A percentile compares a stretch with the other conserved stretches of the same genome.
Evolutionary conservation across 2,797 vertebrate species (phyloP).

Genomic region (Acipenser transmontanus): DNA sequence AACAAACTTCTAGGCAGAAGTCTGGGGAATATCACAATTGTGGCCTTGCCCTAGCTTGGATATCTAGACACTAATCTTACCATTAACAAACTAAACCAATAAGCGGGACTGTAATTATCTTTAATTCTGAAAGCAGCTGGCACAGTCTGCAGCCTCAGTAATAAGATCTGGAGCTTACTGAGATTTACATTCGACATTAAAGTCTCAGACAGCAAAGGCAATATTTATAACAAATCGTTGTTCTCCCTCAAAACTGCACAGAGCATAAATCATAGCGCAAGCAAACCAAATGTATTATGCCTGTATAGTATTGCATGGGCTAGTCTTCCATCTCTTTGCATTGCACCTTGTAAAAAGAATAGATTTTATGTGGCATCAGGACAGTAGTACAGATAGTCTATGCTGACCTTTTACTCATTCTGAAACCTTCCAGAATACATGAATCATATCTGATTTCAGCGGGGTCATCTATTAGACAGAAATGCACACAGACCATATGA

Average conservation of each 20-base stretch:
- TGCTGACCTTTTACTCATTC: slow-evolving; percentile 40
- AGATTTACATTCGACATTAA: slow-evolving; percentile 19
- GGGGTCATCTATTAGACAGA: slow-evolving; percentile 11
- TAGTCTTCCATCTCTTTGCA: background rate
- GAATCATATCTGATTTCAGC: slow-evolving; percentile 44
- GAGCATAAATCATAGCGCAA: too few species aligned
- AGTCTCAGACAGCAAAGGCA: slow-evolving; percentile 10
- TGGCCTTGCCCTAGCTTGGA: slow-evolving; percentile 6
- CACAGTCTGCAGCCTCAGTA: slow-evolving; percentile 8
- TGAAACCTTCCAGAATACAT: slow-evolving; percentile 51
- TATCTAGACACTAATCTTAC: slow-evolving; percentile 14
- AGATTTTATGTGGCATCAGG: slow-evolving; percentile 53
- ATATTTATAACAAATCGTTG: background rate
- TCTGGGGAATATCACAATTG: slow-evolving; percentile 15
- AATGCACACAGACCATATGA: slow-evolving; percentile 8
- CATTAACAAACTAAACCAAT: slow-evolving; percentile 18
- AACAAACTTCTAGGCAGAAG: too few species aligned
- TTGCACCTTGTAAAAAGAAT: slow-evolving; percentile 47
- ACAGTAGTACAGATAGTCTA: slow-evolving; percentile 57
- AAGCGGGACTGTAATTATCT: slow-evolving; percentile 14
- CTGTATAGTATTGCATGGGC: too few species aligned
- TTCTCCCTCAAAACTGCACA: too few species aligned
- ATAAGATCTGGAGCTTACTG: slow-evolving; percentile 18
- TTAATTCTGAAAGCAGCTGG: slow-evolving; percentile 21
- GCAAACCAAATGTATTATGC: too few species aligned